Conservation (phyloP, 2,797 vertebrate species). For the Cirrhinus molitorella region DNA sequence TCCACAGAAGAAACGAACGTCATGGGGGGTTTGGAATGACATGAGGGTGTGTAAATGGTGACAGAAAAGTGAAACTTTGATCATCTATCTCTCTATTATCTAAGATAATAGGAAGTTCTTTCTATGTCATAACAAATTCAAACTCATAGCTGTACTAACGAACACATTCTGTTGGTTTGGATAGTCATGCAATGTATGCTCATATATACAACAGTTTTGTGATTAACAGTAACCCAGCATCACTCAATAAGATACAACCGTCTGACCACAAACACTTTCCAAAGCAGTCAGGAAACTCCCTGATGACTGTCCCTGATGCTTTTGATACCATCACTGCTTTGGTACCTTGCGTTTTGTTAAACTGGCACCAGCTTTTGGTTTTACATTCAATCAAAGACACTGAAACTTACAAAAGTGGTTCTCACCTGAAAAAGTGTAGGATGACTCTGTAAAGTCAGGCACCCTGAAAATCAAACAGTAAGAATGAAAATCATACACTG, state of each 20-base stretch:
- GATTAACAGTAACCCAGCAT: constrained; percentile 33
- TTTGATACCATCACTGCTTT: not conserved
- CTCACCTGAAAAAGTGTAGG: constrained; percentile 68
- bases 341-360: not conserved
- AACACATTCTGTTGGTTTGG: not conserved
- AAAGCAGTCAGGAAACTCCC: constrained; percentile 40
- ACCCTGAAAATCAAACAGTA: constrained; percentile 46
- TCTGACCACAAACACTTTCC: constrained; percentile 28
- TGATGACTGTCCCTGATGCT: constrained; percentile 13
- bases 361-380: not conserved
- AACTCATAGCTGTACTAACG: constrained; percentile 1
- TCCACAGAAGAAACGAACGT: not conserved
- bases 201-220: not conserved
- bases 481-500: not conserved
- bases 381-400: not conserved
- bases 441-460: constrained; percentile 60
- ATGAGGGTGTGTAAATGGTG: not conserved
- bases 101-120: not conserved
- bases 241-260: not conserved
- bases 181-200: not conserved
- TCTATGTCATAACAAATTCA: not conserved
- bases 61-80: not conserved
- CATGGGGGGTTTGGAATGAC: not conserved
- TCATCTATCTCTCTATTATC: constrained; percentile 2
- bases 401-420: not conserved